Evolutionary conservation across 1,140 invertebrate species (phyloP).

Genomic region (Zaprionus vittiger): DNA sequence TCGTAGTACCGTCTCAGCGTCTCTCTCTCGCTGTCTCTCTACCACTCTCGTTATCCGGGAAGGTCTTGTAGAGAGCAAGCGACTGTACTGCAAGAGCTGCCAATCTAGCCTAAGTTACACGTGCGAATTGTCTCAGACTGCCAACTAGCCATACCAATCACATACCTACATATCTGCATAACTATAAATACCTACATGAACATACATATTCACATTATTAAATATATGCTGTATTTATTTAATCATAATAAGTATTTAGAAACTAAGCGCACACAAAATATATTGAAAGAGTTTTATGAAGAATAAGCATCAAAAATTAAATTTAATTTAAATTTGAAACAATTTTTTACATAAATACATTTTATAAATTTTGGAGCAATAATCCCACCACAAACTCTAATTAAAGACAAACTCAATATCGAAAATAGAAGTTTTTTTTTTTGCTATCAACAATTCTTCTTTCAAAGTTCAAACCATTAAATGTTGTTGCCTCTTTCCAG

Average conservation of each 20-base stretch:
- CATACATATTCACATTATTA: conserved; percentile 5
- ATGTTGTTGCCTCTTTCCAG: background rate
- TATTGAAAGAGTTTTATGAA: background rate
- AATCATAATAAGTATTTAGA: background rate
- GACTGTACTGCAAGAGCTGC: conserved; percentile 66
- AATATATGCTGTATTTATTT: conserved; percentile 1
- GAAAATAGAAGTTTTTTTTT: background rate
- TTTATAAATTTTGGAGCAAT: background rate
- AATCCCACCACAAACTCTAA: too few relatives aligned
- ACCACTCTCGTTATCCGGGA: background rate
- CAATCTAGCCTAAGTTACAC: conserved; percentile 54
- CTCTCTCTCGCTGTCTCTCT: background rate
- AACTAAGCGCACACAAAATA: conserved; percentile 22
- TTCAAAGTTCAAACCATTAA: background rate
- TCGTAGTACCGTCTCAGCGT: conserved; percentile 2
- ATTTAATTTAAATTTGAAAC: too few relatives aligned
- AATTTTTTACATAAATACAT: too few relatives aligned
- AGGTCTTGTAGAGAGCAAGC: conserved; percentile 48
- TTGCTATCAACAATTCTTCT: background rate
- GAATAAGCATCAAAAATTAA: background rate
- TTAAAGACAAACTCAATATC: background rate
- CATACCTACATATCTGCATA: background rate
- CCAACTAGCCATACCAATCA: conserved; percentile 32
- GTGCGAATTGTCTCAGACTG: conserved; percentile 47
- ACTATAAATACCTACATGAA: conserved; percentile 2